Evolutionary conservation across 2,113 vertebrate species (phyloP).

Genomic region (Donacobius atricapilla): DNA sequence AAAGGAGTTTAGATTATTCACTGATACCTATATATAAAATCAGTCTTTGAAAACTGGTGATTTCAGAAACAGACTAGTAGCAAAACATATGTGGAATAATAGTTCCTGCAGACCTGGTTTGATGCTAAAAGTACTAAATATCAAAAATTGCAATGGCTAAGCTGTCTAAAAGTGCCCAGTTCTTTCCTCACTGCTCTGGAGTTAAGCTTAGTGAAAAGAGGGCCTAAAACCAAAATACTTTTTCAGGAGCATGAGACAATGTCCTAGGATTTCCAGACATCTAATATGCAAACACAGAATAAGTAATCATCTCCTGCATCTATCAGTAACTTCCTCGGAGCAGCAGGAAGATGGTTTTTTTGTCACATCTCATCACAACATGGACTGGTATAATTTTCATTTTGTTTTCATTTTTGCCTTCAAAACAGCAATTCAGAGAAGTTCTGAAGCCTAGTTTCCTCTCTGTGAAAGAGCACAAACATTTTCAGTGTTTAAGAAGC

Average conservation of each 20-base stretch:
- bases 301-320: neutral
- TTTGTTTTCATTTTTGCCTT: neutral
- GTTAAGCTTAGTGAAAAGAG: neutral
- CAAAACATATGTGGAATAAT: neutral
- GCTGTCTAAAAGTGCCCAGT: rapidly evolving
- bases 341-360: neutral
- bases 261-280: neutral
- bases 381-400: neutral
- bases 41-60: neutral
- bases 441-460: neutral
- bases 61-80: neutral
- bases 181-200: neutral
- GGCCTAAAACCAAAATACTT: neutral
- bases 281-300: neutral
- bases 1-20: neutral
- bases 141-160: neutral
- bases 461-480: neutral
- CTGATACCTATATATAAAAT: neutral
- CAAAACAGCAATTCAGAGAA: neutral
- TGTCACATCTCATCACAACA: neutral
- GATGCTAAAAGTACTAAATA: neutral
- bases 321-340: neutral
- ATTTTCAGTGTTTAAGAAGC: neutral
- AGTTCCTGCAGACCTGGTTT: neutral
- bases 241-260: neutral